Percentiles rank a stretch among this genome's conserved stretches.
Conservation (phyloP, 2,888 invertebrate species). For the Villa cingulata region DNA sequence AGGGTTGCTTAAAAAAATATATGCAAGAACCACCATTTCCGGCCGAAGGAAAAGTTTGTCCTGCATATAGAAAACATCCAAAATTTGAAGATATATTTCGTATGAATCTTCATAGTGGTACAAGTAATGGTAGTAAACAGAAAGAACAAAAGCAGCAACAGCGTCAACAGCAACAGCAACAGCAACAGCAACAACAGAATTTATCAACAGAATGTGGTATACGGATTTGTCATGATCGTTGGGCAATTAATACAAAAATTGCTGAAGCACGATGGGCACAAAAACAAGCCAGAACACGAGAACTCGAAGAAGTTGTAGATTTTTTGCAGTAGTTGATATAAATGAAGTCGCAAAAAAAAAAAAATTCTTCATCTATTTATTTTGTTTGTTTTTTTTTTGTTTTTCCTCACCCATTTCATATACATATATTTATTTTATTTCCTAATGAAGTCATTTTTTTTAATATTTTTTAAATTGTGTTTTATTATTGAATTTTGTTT, state of each 20-base stretch:
- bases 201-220: slow-evolving; percentile 38
- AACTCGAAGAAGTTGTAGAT: slow-evolving; percentile 61
- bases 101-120: not conserved
- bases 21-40: slow-evolving; percentile 61
- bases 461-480: not conserved
- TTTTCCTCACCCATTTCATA: too few species aligned
- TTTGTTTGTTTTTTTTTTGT: too few species aligned
- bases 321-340: slow-evolving; percentile 51
- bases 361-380: not conserved
- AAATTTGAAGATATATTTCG: slow-evolving; percentile 24
- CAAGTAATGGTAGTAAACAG: not conserved
- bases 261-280: slow-evolving; percentile 67
- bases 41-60: slow-evolving; percentile 56
- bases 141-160: not conserved
- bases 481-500: not conserved
- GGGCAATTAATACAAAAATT: slow-evolving; percentile 51
- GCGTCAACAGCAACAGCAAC: not conserved
- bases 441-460: too few species aligned
- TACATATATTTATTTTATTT: too few species aligned
- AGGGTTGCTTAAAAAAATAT: slow-evolving; percentile 50
- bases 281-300: slow-evolving; percentile 57
- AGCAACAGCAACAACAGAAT: not conserved
- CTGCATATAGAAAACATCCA: slow-evolving; percentile 31
- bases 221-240: slow-evolving; percentile 58
- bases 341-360: not conserved